Evolutionary conservation across 1,140 invertebrate species (phyloP).

Genomic region (Ectropis grisescens): DNA sequence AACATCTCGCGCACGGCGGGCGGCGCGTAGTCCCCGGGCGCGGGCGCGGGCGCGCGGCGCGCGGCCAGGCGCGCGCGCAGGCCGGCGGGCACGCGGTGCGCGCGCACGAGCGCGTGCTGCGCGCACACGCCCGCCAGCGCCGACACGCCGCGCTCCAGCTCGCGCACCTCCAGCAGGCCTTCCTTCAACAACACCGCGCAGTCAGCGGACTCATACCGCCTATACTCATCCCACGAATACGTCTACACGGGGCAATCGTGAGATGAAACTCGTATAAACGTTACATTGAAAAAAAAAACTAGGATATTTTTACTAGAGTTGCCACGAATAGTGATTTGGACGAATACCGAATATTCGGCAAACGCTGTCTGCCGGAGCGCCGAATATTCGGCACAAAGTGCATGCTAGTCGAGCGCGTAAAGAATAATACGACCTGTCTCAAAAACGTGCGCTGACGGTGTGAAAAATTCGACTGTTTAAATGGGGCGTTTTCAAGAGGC

Average conservation of each 20-base stretch:
- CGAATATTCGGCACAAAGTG: no score
- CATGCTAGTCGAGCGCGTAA: no score
- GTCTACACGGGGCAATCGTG: no score
- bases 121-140: conserved; percentile 72
- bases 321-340: conserved; percentile 1
- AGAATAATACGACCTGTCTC: no score
- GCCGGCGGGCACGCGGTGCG: conserved; percentile 32
- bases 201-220: no score
- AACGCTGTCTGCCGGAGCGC: no score
- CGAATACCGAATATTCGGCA: conserved; percentile 1
- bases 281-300: not conserved
- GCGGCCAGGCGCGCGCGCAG: conserved; percentile 78
- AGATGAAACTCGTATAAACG: no score
- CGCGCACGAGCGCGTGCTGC: conserved; percentile 38
- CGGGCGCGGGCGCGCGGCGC: conserved; percentile 81
- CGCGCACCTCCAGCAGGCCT: conserved; percentile 76
- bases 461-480: no score
- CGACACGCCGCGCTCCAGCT: conserved; percentile 81
- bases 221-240: no score
- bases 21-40: conserved; percentile 53
- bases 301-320: conserved; percentile 1
- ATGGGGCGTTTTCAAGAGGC: no score
- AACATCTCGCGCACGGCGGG: conserved; percentile 73
- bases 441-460: no score
- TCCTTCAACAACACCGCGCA: conserved; percentile 37